Percentiles rank a stretch among this genome's conserved stretches.
Evolutionary conservation across 2,113 vertebrate species (phyloP).

Genomic region (Centrocercus urophasianus): DNA sequence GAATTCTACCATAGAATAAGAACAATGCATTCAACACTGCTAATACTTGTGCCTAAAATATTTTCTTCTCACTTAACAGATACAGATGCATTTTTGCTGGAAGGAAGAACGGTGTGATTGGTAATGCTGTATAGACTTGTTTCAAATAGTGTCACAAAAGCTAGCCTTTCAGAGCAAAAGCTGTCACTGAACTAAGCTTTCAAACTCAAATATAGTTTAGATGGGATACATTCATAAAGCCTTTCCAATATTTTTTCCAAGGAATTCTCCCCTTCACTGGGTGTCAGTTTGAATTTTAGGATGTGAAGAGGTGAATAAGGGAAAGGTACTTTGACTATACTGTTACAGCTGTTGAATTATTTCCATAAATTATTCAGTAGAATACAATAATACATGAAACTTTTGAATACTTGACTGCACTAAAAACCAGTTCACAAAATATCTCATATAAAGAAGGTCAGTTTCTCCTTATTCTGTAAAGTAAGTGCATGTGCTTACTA

Average conservation of each 20-base stretch:
- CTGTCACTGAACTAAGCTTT: neutral
- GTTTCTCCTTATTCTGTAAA: neutral
- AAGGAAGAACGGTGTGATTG: neutral
- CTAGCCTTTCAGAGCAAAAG: neutral
- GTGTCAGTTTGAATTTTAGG: neutral
- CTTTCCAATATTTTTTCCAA: neutral
- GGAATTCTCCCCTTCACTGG: neutral
- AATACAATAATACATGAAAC: neutral
- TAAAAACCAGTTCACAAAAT: neutral
- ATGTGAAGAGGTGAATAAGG: neutral
- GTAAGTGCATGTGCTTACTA: neutral
- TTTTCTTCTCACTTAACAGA: slow-evolving; percentile 20
- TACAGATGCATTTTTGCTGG: slow-evolving; percentile 16
- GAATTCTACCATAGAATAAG: neutral
- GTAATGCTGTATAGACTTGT: neutral
- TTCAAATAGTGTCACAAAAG: neutral
- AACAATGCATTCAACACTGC: slow-evolving; percentile 31
- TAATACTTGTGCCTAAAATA: slow-evolving; percentile 22
- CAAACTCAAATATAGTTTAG: neutral
- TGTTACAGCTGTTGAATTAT: neutral
- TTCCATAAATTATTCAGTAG: neutral
- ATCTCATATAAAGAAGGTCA: neutral
- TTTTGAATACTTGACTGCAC: neutral
- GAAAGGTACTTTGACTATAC: neutral
- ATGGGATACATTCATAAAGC: neutral